Base-by-base conservation (phyloP, 92 coral and sea anemone genomes). In the Isaurus tuberculatus region DNA sequence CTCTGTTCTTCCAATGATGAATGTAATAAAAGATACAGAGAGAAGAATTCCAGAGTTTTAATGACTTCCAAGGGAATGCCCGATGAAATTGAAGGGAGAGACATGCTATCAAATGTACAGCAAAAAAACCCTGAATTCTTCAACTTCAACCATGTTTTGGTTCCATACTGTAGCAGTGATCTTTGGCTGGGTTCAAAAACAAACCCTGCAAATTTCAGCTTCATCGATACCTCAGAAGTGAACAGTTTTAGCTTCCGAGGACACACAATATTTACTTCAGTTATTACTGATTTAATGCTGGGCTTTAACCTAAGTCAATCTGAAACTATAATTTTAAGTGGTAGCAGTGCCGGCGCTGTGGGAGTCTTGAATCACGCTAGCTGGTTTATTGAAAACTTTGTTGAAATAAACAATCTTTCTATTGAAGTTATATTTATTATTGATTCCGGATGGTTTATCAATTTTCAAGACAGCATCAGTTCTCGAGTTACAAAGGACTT, bases 131-230 rank as follows among this genome's bases (percentile, higher is more conserved):
- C 92, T 8, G 40, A 83, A 15, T 86, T 89, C 80, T 42, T 65
- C 69, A 28, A 86, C 33, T 73, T 80, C 73, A 65, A 37, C 19
- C 92, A 81, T 69, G 90, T 89, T 16, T 79, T 89, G 29, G 92
- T 89, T 2, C 92, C 92, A 16, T 89, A 89, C 55, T 89, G 92
- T 17, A 89, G 92, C 26, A 89, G 92, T 46, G 92, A 89, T 43
- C 63, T 89, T 9, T 89, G 92, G 92, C 89, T 89, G 6, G 92
- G 92, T 10, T 71, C 86, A 25, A 67, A 64, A 19, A 53, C 74
- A 33, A 73, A 84, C 75, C 42, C 33, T 25, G 69, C 57, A 14
- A 13, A 86, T 4, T 88, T 88, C 34, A 15, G 34, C 32, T 88
- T 88, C 28, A 66, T 43, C 44, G 75, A 85, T 32, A 27, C 63